These are phyloP conservation scores for Dromococcyx pavoninus DNA, from an alignment of 2,797 vertebrate species.

Conservation along the genomic window DNA sequence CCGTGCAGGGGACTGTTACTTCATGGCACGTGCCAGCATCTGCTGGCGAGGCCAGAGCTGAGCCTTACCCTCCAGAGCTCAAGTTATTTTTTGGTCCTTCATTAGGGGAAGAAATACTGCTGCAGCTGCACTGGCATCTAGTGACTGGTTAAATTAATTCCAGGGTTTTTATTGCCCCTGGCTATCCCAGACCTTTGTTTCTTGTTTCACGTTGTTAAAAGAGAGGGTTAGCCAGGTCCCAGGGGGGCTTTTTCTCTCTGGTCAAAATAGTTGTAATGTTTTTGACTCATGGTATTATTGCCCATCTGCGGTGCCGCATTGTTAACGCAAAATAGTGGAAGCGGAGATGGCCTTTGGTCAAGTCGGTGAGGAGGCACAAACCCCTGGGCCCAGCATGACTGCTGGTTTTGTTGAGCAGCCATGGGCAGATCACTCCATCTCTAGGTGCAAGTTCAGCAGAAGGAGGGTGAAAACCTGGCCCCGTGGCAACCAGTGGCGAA, in stretches of 20 bases:
- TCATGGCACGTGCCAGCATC: neutral
- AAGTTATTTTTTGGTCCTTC: slow-evolving; percentile 32
- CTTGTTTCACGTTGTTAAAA: slow-evolving; percentile 32
- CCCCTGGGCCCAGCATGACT: neutral
- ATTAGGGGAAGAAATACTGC: slow-evolving; percentile 35
- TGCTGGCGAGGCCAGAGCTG: neutral
- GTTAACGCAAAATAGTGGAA: neutral
- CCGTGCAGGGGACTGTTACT: accelerated
- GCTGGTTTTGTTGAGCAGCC: accelerated
- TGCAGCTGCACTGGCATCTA: slow-evolving; percentile 63
- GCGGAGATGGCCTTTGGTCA: slow-evolving; percentile 11
- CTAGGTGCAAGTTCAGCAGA: slow-evolving; percentile 48
- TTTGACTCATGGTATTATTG: neutral
- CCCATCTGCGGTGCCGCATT: slow-evolving; percentile 18
- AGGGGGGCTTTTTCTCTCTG: slow-evolving; percentile 45
- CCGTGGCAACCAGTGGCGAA: neutral
- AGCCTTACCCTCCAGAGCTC: neutral
- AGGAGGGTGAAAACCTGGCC: neutral
- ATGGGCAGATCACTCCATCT: neutral
- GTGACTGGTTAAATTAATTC: slow-evolving; percentile 67
- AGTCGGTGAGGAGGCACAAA: slow-evolving; percentile 46
- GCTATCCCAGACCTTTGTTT: slow-evolving; percentile 17
- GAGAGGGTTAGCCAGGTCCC: slow-evolving; percentile 34
- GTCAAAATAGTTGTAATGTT: slow-evolving; percentile 42
- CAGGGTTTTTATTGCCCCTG: slow-evolving; percentile 63